These are phyloP conservation scores for Pangasianodon gigas DNA, from an alignment of 2,113 vertebrate genomes.

Conservation along the genomic window DNA sequence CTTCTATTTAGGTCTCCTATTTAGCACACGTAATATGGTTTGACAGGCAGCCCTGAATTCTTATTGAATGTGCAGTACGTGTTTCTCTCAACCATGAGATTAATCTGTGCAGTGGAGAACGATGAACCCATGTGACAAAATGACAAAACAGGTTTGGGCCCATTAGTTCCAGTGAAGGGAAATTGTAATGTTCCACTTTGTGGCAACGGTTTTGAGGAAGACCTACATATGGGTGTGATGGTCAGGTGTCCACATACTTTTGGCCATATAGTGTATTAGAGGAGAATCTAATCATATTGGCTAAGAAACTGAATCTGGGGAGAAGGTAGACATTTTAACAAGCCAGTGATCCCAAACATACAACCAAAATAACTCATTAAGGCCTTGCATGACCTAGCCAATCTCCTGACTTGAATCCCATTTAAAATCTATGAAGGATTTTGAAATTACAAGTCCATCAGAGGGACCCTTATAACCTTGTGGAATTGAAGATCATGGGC, in stretches of 20 bases:
- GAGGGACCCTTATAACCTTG: not conserved
- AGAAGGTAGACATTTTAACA: not conserved
- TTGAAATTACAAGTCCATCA: not conserved
- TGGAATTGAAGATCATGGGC: not conserved
- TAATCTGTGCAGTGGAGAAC: not conserved
- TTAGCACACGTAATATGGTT: not conserved
- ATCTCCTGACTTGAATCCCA: not conserved
- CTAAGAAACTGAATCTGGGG: not conserved
- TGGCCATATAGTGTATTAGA: too few relatives aligned
- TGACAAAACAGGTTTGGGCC: too few relatives aligned
- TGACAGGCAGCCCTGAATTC: not conserved
- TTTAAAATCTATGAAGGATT: not conserved
- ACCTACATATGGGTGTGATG: too few relatives aligned
- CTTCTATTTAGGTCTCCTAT: not conserved
- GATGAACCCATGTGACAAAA: not conserved
- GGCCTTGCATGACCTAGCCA: not conserved
- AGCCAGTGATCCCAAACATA: not conserved
- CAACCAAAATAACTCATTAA: not conserved
- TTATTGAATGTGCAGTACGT: not conserved
- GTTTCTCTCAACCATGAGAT: not conserved
- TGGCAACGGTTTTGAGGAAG: too few relatives aligned
- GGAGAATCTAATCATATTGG: not conserved
- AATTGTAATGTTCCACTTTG: too few relatives aligned
- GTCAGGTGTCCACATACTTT: too few relatives aligned
- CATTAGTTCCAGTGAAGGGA: too few relatives aligned